Base-by-base conservation (phyloP, 2,888 invertebrate genomes). In the Cantharis rufa region DNA sequence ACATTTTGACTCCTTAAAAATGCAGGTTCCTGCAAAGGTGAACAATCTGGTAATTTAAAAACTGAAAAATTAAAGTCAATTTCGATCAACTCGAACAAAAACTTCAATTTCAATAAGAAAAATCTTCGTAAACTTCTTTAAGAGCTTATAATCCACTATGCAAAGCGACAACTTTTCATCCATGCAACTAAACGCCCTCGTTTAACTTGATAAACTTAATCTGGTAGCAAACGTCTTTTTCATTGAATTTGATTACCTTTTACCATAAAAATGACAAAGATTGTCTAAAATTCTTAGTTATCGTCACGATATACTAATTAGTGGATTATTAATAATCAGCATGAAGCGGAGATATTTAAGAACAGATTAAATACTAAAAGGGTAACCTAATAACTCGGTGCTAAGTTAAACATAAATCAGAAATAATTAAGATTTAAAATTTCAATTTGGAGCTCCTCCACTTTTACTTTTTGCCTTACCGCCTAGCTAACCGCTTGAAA, bases 321-420 rank as follows among this genome's bases (percentile, higher is more conserved):
- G 72, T 71, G 64, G 72, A 76, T 71, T 69, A 73, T 76, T 75
- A 73, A 75, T 78, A 74, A 74, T 73, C 32, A 62, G 70, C 73
- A 78, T 76, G 63, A 76, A 71, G 73, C 70, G 71, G 48, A 32
- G 74, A 76, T 76, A 76, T 76, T 78, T 72, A 75, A 71, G 74
- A 76, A 70, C 69, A 61, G 48, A 48, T 48, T 48, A 48, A 48
- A 48, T 48, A 48, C 48, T 48, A n/a, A 48, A 48, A 48, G 48
- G 48, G 48, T 48, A 48, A 48, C 7, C 48, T 48, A 48, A 48
- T 48, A 48, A 48, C 48, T 48, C 7, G n/a, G 48, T 48, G 48
- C 48, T n/a, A 48, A 48, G 48, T 48, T 48, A 48, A 48, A 48
- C 48, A 48, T 48, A 48, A 48, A 48, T 48, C 48, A 48, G 48